Evolutionary conservation across 2,888 invertebrate species (phyloP), one percentile per base, ranked within the genome.

Genomic region (Pachymerium ferrugineum): DNA sequence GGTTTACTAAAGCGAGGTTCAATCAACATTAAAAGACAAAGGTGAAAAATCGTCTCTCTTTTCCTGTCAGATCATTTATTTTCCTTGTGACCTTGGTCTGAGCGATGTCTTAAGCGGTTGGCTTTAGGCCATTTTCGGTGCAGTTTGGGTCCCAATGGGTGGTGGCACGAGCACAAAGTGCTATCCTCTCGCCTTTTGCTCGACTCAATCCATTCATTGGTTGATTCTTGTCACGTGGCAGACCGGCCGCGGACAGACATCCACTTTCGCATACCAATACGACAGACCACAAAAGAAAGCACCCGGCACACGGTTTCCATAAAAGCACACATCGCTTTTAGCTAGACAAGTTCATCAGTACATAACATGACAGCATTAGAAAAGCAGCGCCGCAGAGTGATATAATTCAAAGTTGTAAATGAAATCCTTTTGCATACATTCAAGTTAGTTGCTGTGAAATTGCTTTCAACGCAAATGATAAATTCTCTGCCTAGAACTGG

Each of bases 331-430:
- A 54, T 22, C 47, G 47, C 47, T 54, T 19, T 19, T 19, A 54
- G 47, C 19, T 22, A 54, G 47, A 54, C 47, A 54, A 54, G 47
- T 54, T 54, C 47, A 54, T 54, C 47, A 54, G 47, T 54, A 54
- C 47, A 54, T n/a, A 54, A 54, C 47, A 54, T 54, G 47, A 54
- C 47, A 54, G 47, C 47, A 16, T 54, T 54, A 54, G 47, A 19
- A n/a, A 54, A 54, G 47, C 47, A 54, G 47, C 47, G 47, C 47
- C 47, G 16, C 47, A 19, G 47, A 5, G 47, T 54, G 47, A 54
- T 22, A 19, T 22, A 19, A 54, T 54, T 54, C 47, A 54, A 54
- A 54, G 47, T 22, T 19, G 22, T 19, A 54, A 54, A 54, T 54
- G 47, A 5, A 22, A 12, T 19, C n/a, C 47, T 22, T 10, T 54